Conservation (phyloP, 2,113 vertebrate genomes). For the Ursus arctos region DNA sequence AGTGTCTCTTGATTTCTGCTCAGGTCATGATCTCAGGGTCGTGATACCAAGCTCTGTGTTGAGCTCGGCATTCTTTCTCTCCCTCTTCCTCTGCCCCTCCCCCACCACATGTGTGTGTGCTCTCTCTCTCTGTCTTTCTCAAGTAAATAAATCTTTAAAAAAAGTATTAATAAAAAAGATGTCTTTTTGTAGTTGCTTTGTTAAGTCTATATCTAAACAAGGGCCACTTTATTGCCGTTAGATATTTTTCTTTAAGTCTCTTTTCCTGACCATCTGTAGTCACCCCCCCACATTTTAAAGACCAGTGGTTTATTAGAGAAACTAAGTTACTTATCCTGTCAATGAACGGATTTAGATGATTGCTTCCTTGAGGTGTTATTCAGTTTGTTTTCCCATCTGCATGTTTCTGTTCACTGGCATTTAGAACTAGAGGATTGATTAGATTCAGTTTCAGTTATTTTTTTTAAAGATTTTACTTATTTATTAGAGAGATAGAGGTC, state of each 20-base stretch:
- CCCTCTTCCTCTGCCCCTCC: too few relatives aligned
- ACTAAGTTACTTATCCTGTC: not conserved
- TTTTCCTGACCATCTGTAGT: not conserved
- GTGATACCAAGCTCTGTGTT: too few relatives aligned
- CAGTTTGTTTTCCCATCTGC: not conserved
- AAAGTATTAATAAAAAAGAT: not conserved
- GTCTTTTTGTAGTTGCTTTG: not conserved
- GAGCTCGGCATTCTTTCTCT: too few relatives aligned
- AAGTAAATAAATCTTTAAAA: too few relatives aligned
- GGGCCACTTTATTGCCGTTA: conserved; percentile 29
- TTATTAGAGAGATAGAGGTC: not conserved
- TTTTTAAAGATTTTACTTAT: not conserved
- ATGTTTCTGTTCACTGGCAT: conserved; percentile 32
- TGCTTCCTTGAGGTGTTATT: conserved; percentile 5
- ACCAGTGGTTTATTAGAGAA: conserved; percentile 41
- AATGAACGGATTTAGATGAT: conserved; percentile 21
- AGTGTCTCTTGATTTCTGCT: not conserved
- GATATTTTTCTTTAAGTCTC: conserved; percentile 33
- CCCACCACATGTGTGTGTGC: too few relatives aligned
- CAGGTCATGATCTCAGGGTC: not conserved
- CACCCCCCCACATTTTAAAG: not conserved
- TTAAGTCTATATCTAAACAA: not conserved
- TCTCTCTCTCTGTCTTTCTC: too few relatives aligned
- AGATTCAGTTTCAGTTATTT: conserved; percentile 1
- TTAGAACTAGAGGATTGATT: conserved; percentile 10